Evolutionary conservation across 2,888 invertebrate species (phyloP).

Genomic region (Choristoneura rosaceana): DNA sequence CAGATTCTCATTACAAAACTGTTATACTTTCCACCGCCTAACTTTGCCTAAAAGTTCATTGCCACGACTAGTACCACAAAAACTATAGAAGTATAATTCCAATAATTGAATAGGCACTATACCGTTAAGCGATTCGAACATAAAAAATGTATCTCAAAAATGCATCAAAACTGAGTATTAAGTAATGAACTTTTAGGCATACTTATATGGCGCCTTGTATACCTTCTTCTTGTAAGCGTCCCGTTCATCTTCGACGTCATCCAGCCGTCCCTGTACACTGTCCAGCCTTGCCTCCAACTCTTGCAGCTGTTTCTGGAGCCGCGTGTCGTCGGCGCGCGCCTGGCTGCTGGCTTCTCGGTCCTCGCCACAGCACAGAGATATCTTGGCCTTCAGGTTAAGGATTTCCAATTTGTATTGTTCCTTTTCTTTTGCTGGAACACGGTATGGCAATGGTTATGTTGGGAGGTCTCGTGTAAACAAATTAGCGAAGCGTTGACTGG

Average conservation of each 20-base stretch:
- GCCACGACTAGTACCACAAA: too few relatives aligned
- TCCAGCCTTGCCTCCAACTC: slow-evolving; percentile 82
- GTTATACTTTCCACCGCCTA: too few relatives aligned
- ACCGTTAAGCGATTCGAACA: too few relatives aligned
- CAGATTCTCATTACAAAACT: too few relatives aligned
- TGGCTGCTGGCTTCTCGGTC: slow-evolving; percentile 55
- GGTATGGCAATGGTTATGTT: not conserved
- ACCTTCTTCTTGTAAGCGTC: slow-evolving; percentile 79
- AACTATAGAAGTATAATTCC: too few relatives aligned
- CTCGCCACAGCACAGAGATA: slow-evolving; percentile 69
- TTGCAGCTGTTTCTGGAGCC: slow-evolving; percentile 77
- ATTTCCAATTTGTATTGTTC: slow-evolving; percentile 74
- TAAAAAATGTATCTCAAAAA: too few relatives aligned
- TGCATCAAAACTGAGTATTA: too few relatives aligned
- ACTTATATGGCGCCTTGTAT: not conserved
- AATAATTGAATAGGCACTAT: too few relatives aligned
- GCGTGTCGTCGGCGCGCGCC: slow-evolving; percentile 53
- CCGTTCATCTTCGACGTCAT: slow-evolving; percentile 81
- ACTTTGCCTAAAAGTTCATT: too few relatives aligned
- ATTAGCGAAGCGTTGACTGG: too few relatives aligned
- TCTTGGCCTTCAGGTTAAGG: slow-evolving; percentile 68
- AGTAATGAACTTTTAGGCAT: too few relatives aligned
- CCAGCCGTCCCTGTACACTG: slow-evolving; percentile 79
- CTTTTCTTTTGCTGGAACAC: slow-evolving; percentile 71
- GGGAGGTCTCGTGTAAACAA: not conserved